Base-by-base conservation (phyloP, 2,113 vertebrate species). In the Antennarius striatus region DNA sequence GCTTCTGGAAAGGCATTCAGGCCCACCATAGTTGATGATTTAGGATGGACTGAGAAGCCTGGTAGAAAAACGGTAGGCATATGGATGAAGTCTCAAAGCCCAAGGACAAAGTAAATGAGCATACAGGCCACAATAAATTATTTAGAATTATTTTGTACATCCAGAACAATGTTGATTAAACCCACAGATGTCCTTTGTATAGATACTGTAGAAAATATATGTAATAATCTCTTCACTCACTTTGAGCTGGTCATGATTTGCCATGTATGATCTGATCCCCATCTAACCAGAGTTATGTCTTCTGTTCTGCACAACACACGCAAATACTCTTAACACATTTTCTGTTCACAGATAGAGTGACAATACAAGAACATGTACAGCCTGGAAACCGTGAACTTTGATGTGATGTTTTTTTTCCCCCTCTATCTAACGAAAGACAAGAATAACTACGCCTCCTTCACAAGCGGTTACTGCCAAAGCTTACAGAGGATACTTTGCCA, bases 41-140 rank as follows among this genome's bases (percentile, higher is more conserved):
- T 22, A n/a, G 66, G 22, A 45, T 66, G 50, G 17, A n/a, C 50
- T 54, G 54, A 59, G 49, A 73, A 58, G 64, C 73, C 16, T 48
- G 49, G 39, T 40, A 73, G 48, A 15, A 77, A 64, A 70, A 61
- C 2, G 80, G 89, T 89, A 72, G 43, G 64, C 63, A 54, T 56
- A 53, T 66, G 66, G 64, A 15, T 65, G 43, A 56, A 46, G 28
- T 11, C 17, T 30, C 12, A 32, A 36, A 6, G 60, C 51, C 40
- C 47, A 5, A 59, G 32, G 22, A 43, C 39, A 67, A 30, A 15
- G 28, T 63, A 39, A 61, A 60, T 39, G 6, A 53, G 62, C 6
- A n/a, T n/a, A 28, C 40, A 49, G 5, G 22, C 43, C 11, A 47
- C 42, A 52, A 32, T 57, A 55, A 51, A 10, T 40, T 0, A 60